These are phyloP conservation scores for Malacoraja senta DNA, from an alignment of 2,797 vertebrate species.

Conservation along the genomic window DNA sequence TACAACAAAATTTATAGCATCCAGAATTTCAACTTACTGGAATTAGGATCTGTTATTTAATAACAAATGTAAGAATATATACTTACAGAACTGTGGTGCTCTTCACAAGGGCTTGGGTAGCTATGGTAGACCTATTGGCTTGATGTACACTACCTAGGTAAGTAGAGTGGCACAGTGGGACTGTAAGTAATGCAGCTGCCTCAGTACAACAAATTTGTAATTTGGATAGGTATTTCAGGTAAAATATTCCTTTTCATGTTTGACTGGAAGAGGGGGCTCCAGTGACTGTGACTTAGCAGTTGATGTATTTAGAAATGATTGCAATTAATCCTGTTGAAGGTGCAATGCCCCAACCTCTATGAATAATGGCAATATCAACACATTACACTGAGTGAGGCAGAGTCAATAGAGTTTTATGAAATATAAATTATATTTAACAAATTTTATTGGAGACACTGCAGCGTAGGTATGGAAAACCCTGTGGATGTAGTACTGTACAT, in stretches of 20 bases:
- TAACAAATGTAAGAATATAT: too few species aligned
- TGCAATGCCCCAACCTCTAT: neutral
- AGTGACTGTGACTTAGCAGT: neutral
- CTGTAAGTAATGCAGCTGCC: neutral
- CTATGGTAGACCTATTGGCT: neutral
- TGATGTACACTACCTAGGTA: too few species aligned
- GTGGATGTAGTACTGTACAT: neutral
- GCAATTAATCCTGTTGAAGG: neutral
- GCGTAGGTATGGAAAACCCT: too few species aligned
- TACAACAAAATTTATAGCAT: constrained; percentile 54
- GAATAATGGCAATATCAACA: neutral
- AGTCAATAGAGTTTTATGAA: neutral
- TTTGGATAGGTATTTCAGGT: neutral
- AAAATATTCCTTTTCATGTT: neutral
- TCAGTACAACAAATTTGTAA: neutral
- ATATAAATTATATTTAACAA: neutral
- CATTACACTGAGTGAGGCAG: neutral
- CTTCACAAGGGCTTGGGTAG: neutral
- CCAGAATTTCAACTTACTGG: constrained; percentile 42
- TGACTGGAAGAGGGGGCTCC: neutral
- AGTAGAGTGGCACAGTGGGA: too few species aligned
- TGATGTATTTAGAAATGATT: neutral
- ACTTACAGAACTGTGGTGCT: neutral
- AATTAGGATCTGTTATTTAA: neutral
- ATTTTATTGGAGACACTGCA: neutral